Evolutionary conservation across 2,113 vertebrate genomes (phyloP).

Genomic region (Calidris pugnax): DNA sequence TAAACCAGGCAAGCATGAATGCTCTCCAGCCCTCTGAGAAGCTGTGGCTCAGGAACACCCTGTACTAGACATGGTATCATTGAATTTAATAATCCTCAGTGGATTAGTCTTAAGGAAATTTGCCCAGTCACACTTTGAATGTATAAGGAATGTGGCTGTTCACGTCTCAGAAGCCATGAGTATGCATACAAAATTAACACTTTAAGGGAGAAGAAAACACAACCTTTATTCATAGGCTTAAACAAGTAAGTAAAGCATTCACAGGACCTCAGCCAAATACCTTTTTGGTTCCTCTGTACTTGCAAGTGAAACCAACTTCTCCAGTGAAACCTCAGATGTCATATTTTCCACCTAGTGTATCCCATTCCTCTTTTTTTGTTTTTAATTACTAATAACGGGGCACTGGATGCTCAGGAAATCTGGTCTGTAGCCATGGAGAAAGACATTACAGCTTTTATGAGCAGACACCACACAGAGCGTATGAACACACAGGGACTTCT

Average conservation of each 20-base stretch:
- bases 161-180: not conserved
- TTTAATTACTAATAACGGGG: not conserved
- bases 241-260: not conserved
- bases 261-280: not conserved
- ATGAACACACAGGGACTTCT: not conserved
- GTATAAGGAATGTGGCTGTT: not conserved
- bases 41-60: not conserved
- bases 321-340: not conserved
- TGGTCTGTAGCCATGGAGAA: not conserved
- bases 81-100: not conserved
- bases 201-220: not conserved
- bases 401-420: not conserved
- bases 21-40: not conserved
- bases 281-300: not conserved
- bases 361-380: not conserved
- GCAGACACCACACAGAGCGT: not conserved
- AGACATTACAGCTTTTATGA: not conserved
- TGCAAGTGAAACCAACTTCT: not conserved
- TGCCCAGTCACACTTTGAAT: not conserved
- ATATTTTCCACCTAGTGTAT: not conserved
- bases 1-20: not conserved
- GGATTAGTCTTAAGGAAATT: not conserved
- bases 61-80: not conserved
- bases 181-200: not conserved
- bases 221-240: not conserved